Percentiles rank a stretch among this genome's conserved stretches.
phyloP scores from a whole-genome alignment of 92 coral and sea anemone species.

The Umimayanthus chanpuru region DNA sequence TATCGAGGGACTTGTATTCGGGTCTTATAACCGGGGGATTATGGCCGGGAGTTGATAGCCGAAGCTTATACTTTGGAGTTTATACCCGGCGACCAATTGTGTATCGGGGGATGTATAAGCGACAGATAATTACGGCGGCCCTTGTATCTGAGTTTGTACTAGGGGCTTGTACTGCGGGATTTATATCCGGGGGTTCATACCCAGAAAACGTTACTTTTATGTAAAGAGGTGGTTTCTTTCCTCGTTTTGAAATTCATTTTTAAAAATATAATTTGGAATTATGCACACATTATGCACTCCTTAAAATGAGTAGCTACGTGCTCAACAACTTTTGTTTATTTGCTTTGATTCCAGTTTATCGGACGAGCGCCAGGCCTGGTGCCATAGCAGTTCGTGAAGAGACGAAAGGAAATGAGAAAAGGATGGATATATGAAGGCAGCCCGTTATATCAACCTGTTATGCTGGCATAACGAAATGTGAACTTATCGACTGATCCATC shows the following conservation, averaged over 20 bases:
- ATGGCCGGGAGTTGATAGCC: not conserved
- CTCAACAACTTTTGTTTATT: not conserved
- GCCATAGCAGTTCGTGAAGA: not conserved
- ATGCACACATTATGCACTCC: too few species aligned
- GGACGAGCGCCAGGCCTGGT: not conserved
- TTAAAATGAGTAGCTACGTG: too few species aligned
- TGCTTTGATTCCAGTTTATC: not conserved
- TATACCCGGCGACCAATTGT: not conserved
- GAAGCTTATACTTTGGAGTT: too few species aligned
- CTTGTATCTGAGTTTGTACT: not conserved
- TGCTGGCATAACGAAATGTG: conserved; percentile 25
- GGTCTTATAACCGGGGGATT: not conserved
- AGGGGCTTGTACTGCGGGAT: too few species aligned
- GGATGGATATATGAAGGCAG: not conserved
- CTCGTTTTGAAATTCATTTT: too few species aligned
- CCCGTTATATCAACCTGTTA: conserved; percentile 25
- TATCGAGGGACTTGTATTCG: not conserved
- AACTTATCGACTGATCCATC: not conserved
- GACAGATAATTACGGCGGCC: too few species aligned
- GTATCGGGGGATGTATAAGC: too few species aligned
- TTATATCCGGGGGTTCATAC: too few species aligned
- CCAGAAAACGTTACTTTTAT: too few species aligned
- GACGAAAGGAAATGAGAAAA: not conserved
- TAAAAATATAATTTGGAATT: too few species aligned
- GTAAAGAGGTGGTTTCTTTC: too few species aligned